These are phyloP conservation scores for Sinohyriopsis cumingii DNA, from an alignment of 2,888 invertebrate genomes.

Conservation along the genomic window DNA sequence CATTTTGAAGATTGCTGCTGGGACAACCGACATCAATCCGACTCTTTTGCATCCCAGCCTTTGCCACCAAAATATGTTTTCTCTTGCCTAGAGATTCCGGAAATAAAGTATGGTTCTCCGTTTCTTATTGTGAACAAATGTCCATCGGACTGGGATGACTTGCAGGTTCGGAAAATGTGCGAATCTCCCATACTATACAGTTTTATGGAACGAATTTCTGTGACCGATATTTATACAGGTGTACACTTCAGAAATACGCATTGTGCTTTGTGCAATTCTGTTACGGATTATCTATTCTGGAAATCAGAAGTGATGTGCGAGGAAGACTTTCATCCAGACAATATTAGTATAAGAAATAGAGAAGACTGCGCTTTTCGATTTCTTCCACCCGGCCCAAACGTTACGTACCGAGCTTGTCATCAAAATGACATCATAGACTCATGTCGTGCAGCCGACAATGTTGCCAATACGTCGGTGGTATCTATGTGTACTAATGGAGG, in stretches of 20 bases:
- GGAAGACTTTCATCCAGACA: background rate
- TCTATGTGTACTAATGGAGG: conserved; percentile 13
- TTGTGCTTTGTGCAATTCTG: conserved; percentile 39
- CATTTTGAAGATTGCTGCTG: no score
- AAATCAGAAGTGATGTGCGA: conserved; percentile 15
- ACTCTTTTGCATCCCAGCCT: no score
- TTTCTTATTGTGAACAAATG: conserved; percentile 40
- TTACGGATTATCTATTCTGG: conserved; percentile 20
- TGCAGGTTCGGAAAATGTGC: conserved; percentile 4
- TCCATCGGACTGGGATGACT: conserved; percentile 31
- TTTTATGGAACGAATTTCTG: no score
- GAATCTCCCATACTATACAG: no score
- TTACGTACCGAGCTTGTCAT: conserved; percentile 10
- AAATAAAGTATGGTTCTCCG: conserved; percentile 20
- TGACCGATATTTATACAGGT: conserved; percentile 25
- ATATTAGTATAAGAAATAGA: background rate
- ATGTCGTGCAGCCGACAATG: background rate
- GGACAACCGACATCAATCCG: no score
- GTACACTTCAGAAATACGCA: conserved; percentile 45
- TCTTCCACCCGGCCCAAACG: conserved; percentile 5
- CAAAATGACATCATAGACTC: background rate
- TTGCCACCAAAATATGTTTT: conserved; percentile 8
- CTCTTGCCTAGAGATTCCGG: conserved; percentile 16
- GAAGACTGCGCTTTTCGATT: conserved; percentile 4
- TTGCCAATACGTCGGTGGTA: background rate